A percentile compares a stretch with the other conserved stretches of the same genome.
phyloP scores from a whole-genome alignment of 2,113 vertebrate genomes.

The Vimba vimba region DNA sequence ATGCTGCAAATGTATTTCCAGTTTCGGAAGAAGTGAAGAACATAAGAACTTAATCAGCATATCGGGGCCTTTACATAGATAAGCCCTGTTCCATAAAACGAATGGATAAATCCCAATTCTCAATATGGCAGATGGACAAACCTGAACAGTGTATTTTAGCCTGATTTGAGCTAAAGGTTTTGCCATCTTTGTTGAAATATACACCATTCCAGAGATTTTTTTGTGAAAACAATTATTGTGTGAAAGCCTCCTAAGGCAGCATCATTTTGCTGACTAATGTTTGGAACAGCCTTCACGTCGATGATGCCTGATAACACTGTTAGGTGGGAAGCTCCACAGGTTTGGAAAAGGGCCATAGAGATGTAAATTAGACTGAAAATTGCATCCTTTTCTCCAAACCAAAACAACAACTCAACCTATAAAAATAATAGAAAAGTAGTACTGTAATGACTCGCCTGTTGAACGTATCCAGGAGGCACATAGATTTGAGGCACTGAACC shows the following conservation, averaged over 20 bases:
- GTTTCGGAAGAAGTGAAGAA: no score
- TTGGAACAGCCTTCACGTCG: not conserved
- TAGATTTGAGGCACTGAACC: slow-evolving; percentile 99
- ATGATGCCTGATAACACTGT: not conserved
- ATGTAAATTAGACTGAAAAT: not conserved
- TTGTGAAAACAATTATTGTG: not conserved
- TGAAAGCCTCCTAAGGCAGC: not conserved
- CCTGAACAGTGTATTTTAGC: not conserved
- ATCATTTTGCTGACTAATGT: not conserved
- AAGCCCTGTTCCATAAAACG: no score
- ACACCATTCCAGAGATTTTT: not conserved
- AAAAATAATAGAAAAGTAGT: not conserved
- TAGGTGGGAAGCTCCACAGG: not conserved
- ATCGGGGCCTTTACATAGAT: no score
- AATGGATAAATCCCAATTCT: no score
- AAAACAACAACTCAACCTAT: not conserved
- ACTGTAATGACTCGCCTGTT: slow-evolving; percentile 81
- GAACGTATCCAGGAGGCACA: slow-evolving; percentile 99
- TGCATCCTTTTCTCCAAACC: not conserved
- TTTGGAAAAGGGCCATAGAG: not conserved
- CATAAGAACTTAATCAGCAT: no score
- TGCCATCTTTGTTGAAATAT: not conserved
- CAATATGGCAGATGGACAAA: no score
- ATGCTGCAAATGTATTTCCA: no score
- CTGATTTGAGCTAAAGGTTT: not conserved